A percentile compares a stretch with the other conserved stretches of the same genome.
These are phyloP conservation scores for Calliphora vomitoria DNA, from an alignment of 2,888 invertebrate genomes.

Conservation along the genomic window DNA sequence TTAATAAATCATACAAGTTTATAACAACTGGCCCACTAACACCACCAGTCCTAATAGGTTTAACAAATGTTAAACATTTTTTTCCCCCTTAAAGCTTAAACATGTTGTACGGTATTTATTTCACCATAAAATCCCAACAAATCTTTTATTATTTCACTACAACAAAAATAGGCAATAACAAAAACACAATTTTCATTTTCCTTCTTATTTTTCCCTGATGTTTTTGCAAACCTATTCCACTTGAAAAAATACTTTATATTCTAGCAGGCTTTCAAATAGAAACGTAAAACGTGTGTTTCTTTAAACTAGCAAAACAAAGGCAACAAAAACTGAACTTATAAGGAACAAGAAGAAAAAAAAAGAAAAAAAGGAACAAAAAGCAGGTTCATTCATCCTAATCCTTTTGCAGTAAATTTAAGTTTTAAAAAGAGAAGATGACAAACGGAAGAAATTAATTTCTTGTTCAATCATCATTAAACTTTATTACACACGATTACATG, in stretches of 20 bases:
- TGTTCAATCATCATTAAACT: conserved; percentile 62
- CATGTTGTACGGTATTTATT: not conserved
- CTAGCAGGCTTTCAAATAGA: conserved; percentile 1
- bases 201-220: not conserved
- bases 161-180: not conserved
- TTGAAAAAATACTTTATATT: conserved; percentile 52
- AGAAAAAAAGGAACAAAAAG: not conserved
- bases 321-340: not conserved
- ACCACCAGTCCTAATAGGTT: not conserved
- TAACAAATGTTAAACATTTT: not conserved
- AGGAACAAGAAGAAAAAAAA: no score
- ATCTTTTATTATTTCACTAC: conserved; percentile 19
- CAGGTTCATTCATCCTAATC: conserved; percentile 52
- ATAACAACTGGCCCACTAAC: not conserved
- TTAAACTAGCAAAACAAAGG: not conserved
- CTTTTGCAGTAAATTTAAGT: conserved; percentile 67
- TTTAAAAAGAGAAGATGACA: conserved; percentile 28
- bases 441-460: conserved; percentile 67
- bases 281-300: conserved; percentile 1
- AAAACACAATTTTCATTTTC: conserved; percentile 25
- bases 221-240: conserved; percentile 48
- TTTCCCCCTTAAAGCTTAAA: not conserved
- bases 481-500: conserved; percentile 67
- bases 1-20: not conserved
- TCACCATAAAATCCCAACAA: conserved; percentile 37